These are phyloP conservation scores for Agriopis marginaria DNA, from an alignment of 2,888 invertebrate genomes.

Conservation along the genomic window DNA sequence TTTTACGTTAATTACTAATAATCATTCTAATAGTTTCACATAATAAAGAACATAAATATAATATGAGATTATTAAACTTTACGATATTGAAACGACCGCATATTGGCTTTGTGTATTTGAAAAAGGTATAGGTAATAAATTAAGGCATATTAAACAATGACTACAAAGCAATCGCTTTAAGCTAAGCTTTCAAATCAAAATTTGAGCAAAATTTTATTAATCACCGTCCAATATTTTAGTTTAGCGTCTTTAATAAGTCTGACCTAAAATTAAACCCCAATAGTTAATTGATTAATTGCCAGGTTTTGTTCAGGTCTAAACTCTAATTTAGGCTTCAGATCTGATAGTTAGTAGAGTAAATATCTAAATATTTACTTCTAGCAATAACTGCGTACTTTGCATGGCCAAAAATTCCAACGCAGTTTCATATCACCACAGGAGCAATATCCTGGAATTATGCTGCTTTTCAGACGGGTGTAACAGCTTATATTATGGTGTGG, in stretches of 20 bases:
- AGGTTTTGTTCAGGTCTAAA: constrained; percentile 4
- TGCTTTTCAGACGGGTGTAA: constrained; percentile 56
- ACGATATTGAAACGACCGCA: no score
- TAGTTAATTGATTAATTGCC: constrained; percentile 23
- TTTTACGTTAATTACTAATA: no score
- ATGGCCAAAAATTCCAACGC: constrained; percentile 35
- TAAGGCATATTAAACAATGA: background rate
- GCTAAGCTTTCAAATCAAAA: background rate
- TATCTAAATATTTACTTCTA: background rate
- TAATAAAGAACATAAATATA: no score
- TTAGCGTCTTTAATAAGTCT: constrained; percentile 21
- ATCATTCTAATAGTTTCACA: no score
- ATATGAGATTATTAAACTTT: no score
- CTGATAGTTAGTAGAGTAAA: background rate
- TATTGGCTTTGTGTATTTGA: no score
- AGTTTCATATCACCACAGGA: constrained; percentile 41
- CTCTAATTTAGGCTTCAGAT: background rate
- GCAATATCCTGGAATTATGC: constrained; percentile 63
- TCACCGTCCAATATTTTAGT: constrained; percentile 8
- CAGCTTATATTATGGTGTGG: constrained; percentile 35
- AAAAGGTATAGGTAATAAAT: background rate
- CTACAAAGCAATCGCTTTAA: background rate
- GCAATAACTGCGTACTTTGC: background rate
- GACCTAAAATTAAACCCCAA: constrained; percentile 17
- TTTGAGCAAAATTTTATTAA: constrained; percentile 1